Conservation (phyloP, 2,113 vertebrate genomes). For the Perccottus glenii region DNA sequence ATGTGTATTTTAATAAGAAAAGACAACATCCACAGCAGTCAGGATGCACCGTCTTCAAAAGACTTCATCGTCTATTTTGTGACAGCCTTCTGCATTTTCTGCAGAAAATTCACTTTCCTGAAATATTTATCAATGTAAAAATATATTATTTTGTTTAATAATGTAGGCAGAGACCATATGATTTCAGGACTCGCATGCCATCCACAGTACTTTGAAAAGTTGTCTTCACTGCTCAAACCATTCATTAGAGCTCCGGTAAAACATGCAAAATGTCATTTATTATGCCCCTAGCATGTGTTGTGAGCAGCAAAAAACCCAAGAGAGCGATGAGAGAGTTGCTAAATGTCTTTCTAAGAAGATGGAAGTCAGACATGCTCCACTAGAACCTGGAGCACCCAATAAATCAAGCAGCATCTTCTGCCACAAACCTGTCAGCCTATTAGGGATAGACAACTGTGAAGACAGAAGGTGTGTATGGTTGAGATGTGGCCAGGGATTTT, state of each 20-base stretch:
- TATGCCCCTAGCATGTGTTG: slow-evolving; percentile 5
- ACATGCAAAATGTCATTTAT: slow-evolving; percentile 1
- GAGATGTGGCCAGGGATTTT: slow-evolving; percentile 46
- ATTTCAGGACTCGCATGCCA: neutral
- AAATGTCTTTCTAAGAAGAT: slow-evolving; percentile 58
- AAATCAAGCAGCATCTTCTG: slow-evolving; percentile 72
- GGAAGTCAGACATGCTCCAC: slow-evolving; percentile 65
- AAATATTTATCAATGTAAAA: slow-evolving; percentile 35
- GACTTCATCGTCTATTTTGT: slow-evolving; percentile 27
- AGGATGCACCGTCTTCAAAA: slow-evolving; percentile 18
- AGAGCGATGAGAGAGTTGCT: slow-evolving; percentile 36
- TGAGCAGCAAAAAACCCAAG: slow-evolving; percentile 30
- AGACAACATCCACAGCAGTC: slow-evolving; percentile 37
- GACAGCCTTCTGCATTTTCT: slow-evolving; percentile 22
- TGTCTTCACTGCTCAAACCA: slow-evolving; percentile 11
- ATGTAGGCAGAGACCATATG: slow-evolving; percentile 5
- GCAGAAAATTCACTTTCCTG: slow-evolving; percentile 22
- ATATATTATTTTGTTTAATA: slow-evolving; percentile 21
- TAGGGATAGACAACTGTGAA: slow-evolving; percentile 67
- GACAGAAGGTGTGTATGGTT: slow-evolving; percentile 64
- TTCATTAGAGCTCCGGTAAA: neutral
- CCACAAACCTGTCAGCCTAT: slow-evolving; percentile 74
- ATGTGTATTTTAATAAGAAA: slow-evolving; percentile 39
- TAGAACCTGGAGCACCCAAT: slow-evolving; percentile 69
- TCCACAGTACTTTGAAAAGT: neutral